Conservation (phyloP, 2,888 invertebrate species). For the Caenorhabditis angaria region DNA sequence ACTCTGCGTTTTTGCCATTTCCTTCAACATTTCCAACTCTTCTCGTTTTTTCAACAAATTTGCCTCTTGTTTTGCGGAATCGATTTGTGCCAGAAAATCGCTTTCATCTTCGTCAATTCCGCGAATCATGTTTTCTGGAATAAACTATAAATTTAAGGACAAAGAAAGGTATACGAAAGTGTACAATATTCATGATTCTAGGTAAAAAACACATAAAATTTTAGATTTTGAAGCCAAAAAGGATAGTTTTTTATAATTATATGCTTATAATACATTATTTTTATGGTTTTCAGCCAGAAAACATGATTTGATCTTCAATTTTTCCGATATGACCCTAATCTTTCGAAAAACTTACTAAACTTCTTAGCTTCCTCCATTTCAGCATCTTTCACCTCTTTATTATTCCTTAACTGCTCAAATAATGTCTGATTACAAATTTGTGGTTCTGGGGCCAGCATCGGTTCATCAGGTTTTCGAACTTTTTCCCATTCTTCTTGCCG, state of each 20-base stretch:
- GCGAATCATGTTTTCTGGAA: conserved; percentile 78
- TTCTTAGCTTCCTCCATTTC: conserved; percentile 95
- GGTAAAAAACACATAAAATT: not conserved
- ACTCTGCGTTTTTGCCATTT: conserved; percentile 48
- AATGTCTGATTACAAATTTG: conserved; percentile 84
- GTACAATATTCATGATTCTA: not conserved
- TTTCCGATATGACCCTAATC: not conserved
- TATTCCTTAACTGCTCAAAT: conserved; percentile 91
- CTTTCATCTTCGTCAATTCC: conserved; percentile 96
- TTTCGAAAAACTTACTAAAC: conserved; percentile 81
- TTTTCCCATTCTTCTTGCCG: conserved; percentile 97
- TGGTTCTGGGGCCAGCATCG: conserved; percentile 89
- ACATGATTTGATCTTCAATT: not conserved
- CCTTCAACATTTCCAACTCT: conserved; percentile 56
- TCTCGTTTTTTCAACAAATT: conserved; percentile 56
- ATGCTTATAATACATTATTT: not conserved
- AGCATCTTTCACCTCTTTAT: conserved; percentile 87
- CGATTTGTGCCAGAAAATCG: conserved; percentile 89
- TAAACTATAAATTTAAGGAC: conserved; percentile 2
- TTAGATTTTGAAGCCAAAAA: too few species aligned
- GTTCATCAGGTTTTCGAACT: conserved; percentile 88
- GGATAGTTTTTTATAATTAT: too few species aligned
- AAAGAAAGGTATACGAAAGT: not conserved
- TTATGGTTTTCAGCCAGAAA: not conserved
- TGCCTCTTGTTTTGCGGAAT: conserved; percentile 52